Evolutionary conservation across 2,797 vertebrate genomes (phyloP), one percentile per base, ranked within the genome.

Genomic region (Poliocrania exsul): DNA sequence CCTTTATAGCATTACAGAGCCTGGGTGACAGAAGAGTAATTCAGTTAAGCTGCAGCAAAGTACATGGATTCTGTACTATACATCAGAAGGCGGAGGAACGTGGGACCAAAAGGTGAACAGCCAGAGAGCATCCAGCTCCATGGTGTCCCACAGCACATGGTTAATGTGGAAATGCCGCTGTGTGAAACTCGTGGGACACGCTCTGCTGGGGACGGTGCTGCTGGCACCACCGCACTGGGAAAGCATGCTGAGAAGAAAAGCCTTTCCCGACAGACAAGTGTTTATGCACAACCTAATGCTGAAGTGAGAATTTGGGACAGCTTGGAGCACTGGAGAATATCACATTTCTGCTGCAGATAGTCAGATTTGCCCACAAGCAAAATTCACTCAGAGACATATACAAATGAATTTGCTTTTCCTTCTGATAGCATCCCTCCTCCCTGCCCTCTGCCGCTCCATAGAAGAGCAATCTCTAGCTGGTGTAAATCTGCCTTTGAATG

Each of bases 11-110:
- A 79, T 87, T 70, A 74, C 4, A 0, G 51, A 70, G 70, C 51
- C 70, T 26, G 40, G 73, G 70, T 90, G 93, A 90, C 80, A 94
- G 33, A 65, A 53, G 37, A 93, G 75, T 49, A 94, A 96, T 60
- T 69, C 62, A 64, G 69, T 81, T 92, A 86, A 88, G 77, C 51
- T 54, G 79, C 66, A 94, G 82, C 3, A 1, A 95, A 89, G 38
- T 28, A 33, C 53, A 49, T 4, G 2, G 51, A 65, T 75, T 58
- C 69, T 69, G 49, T 26, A 9, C 61, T n/a, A 38, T 25, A 70
- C 21, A 49, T 73, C 77, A 81, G 80, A 91, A 91, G 40, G 75
- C 0, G 0, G n/a, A 72, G 69, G 16, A 91, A 44, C 1, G 2
- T 21, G 50, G 81, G 78, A 80, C 40, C 0, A 3, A 65, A 78